phyloP scores from a whole-genome alignment of 2,888 invertebrate species.

The Vannuccia rotundouncinata region DNA sequence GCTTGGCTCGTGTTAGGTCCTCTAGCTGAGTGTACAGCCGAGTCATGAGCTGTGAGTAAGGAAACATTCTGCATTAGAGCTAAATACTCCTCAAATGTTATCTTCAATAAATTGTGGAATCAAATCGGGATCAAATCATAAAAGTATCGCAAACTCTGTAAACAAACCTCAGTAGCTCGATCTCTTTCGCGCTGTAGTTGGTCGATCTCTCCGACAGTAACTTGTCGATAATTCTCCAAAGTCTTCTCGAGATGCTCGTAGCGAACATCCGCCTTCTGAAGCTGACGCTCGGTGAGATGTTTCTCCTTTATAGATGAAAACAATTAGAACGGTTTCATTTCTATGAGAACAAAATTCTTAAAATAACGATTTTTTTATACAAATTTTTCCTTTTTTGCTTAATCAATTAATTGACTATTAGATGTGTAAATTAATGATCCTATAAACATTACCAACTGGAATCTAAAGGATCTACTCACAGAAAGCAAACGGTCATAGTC shows the following conservation, averaged over 20 bases:
- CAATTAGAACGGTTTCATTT: too few species aligned
- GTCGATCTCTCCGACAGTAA: not conserved
- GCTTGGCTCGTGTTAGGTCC: not conserved
- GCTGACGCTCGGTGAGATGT: not conserved
- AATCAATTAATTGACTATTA: too few species aligned
- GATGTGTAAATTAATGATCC: too few species aligned
- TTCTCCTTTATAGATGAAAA: too few species aligned
- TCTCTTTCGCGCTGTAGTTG: not conserved
- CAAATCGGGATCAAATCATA: too few species aligned
- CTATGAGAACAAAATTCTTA: too few species aligned
- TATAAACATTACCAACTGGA: too few species aligned
- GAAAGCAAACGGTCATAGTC: not conserved
- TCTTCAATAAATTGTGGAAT: not conserved
- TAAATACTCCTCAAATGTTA: not conserved
- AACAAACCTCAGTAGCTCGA: not conserved
- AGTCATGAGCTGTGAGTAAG: not conserved
- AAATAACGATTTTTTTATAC: too few species aligned
- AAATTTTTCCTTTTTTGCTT: too few species aligned
- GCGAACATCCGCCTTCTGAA: not conserved
- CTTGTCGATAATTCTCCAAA: not conserved
- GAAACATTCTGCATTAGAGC: not conserved
- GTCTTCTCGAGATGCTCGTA: not conserved
- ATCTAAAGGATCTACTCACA: too few species aligned
- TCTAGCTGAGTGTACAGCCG: not conserved
- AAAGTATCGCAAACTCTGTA: too few species aligned